Conservation (phyloP, 35 echinoderm and acorn worm species). For the Acanthaster planci region DNA sequence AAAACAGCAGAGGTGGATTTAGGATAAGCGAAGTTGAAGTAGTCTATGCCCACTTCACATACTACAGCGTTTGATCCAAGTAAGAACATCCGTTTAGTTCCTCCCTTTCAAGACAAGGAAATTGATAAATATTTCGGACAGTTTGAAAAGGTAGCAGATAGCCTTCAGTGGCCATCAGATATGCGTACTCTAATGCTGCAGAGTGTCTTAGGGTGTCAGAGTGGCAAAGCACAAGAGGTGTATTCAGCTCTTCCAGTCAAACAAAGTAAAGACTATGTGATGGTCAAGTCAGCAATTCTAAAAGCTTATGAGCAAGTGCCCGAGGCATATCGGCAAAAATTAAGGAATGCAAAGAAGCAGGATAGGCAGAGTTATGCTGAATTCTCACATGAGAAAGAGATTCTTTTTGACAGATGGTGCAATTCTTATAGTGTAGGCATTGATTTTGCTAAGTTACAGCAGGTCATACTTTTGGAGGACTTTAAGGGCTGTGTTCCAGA, state of each 20-base stretch:
- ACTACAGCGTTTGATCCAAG: not conserved
- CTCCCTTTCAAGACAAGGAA: constrained; percentile 36
- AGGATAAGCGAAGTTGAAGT: too few species aligned
- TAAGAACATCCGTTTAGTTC: constrained; percentile 19
- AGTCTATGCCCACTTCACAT: too few species aligned
- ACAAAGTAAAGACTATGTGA: not conserved
- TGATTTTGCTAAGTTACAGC: constrained; percentile 12
- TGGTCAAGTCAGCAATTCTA: constrained; percentile 4
- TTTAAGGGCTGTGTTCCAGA: constrained; percentile 22
- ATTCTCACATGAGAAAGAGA: not conserved
- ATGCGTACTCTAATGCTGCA: not conserved
- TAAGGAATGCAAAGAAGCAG: not conserved
- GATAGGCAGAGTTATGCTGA: not conserved
- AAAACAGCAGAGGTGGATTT: too few species aligned
- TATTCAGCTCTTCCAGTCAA: constrained; percentile 8
- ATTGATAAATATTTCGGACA: constrained; percentile 19
- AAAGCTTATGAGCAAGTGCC: constrained; percentile 25
- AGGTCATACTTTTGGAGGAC: constrained; percentile 30
- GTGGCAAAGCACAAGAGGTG: constrained; percentile 38
- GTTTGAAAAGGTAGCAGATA: constrained; percentile 39
- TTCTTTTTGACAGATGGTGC: constrained; percentile 17
- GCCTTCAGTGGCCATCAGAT: constrained; percentile 22
- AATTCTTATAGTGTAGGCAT: not conserved
- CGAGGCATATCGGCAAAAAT: constrained; percentile 26
- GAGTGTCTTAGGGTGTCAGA: constrained; percentile 6